Evolutionary conservation across 2,797 vertebrate genomes (phyloP), one percentile per base, ranked within the genome.

Genomic region (Poecile montanus): DNA sequence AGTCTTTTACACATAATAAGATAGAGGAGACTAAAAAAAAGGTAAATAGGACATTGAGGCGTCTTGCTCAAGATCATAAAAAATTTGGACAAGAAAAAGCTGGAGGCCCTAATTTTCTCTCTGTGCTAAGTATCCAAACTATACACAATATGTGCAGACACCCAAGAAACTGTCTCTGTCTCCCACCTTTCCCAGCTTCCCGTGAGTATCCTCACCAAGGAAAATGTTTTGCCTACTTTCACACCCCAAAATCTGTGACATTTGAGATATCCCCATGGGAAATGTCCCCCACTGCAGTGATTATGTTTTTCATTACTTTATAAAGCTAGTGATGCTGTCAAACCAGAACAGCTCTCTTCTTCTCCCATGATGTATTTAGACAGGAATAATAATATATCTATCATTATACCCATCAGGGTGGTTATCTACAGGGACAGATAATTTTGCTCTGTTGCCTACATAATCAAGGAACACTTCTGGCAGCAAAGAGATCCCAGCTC

Each of bases 381-480:
- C 79, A 95, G 57, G 21, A 90, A 72, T 47, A 88, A 89, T 32
- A 76, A 57, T 9, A 3, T 4, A 76, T 73, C 63, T 71, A 82
- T 60, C 74, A 53, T 27, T 48, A 66, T 3, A 70, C 45, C 40
- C 78, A 83, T 51, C 82, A 67, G 82, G 75, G 20, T 72, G 76
- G 78, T 78, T 72, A 92, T 50, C 88, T 57, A 38, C 36, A 47
- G 72, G 75, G 86, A 89, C 70, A 87, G 66, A n/a, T 36, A 62
- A 90, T 70, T 79, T 77, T 74, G 19, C 68, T 89, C 70, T 45
- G 47, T 84, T 96, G 84, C 88, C 68, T 79, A 42, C 71, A 74
- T 57, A 85, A 89, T 57, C 54, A 85, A 74, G 65, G 34, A 90
- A 81, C 30, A 13, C n/a, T 93, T 90, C 19, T 16, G 14, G 76